These are phyloP conservation scores for Corythoichthys haematopterus DNA, from an alignment of 2,113 vertebrate genomes.

Conservation along the genomic window DNA sequence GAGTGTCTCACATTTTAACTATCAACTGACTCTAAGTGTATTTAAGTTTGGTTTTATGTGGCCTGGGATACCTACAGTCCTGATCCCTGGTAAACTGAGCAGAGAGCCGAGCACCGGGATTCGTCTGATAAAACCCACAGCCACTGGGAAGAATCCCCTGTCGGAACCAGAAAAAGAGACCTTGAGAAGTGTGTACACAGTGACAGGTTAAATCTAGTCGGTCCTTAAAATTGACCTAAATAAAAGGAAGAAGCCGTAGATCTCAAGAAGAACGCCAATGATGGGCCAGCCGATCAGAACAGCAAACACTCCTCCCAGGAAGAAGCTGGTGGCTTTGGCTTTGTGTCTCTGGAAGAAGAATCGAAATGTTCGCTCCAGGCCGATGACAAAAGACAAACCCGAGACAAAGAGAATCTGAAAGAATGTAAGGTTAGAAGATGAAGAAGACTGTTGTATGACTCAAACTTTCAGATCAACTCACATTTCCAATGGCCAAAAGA, in stretches of 20 bases:
- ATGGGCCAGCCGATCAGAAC: conserved; percentile 96
- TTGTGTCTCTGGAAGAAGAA: conserved; percentile 99
- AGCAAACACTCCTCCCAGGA: conserved; percentile 90
- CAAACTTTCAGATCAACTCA: conserved; percentile 64
- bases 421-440: neutral
- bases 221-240: conserved; percentile 80
- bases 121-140: conserved; percentile 92
- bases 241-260: conserved; percentile 96
- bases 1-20: neutral
- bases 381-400: conserved; percentile 93
- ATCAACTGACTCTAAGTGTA: neutral
- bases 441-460: neutral
- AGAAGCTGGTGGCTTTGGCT: conserved; percentile 93
- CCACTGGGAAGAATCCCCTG: conserved; percentile 97
- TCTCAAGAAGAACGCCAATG: conserved; percentile 90
- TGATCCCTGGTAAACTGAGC: conserved; percentile 93
- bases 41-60: neutral
- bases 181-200: neutral
- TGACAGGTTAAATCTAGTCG: neutral
- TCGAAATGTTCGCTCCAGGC: conserved; percentile 92
- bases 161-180: conserved; percentile 8
- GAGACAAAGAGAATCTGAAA: conserved; percentile 93
- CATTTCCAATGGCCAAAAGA: conserved; percentile 95
- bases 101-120: conserved; percentile 90
- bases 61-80: conserved; percentile 77